Evolutionary conservation across 2,113 vertebrate genomes (phyloP).

Genomic region (Anoplopoma fimbria): DNA sequence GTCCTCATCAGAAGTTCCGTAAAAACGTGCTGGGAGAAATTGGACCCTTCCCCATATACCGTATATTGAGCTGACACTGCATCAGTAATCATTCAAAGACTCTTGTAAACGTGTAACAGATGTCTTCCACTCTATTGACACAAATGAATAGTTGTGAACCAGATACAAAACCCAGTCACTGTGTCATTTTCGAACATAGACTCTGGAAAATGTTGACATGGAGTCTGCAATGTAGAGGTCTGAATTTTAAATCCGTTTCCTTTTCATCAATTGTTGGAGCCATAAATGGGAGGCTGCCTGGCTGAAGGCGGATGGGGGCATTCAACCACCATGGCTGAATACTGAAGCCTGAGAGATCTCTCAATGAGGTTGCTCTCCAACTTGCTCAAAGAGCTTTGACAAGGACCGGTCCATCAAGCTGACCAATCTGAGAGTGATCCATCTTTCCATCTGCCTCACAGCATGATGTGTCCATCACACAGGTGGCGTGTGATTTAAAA

Average conservation of each 20-base stretch:
- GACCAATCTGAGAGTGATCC: not conserved
- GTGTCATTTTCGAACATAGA: not conserved
- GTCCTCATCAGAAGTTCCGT: constrained; percentile 2
- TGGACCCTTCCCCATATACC: not conserved
- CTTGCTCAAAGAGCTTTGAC: constrained; percentile 2
- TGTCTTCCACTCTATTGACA: not conserved
- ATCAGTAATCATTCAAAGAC: constrained; percentile 19
- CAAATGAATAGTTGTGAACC: not conserved
- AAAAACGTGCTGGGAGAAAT: not conserved
- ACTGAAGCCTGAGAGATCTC: not conserved
- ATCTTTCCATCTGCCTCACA: not conserved
- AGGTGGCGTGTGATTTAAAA: not conserved
- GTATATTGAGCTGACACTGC: constrained; percentile 26
- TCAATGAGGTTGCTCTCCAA: not conserved
- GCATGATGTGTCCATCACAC: not conserved
- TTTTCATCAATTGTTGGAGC: constrained; percentile 2
- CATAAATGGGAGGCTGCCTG: not conserved
- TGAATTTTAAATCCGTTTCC: not conserved
- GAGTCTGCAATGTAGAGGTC: too few species aligned
- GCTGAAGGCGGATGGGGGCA: not conserved
- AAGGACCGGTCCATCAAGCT: not conserved
- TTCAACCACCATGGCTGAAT: not conserved
- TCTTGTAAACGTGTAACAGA: not conserved
- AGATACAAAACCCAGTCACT: not conserved
- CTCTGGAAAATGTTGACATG: too few species aligned